A percentile compares a stretch with the other conserved stretches of the same genome.
phyloP scores from a whole-genome alignment of 2,797 vertebrate species.

The Halcyon leucocephala region DNA sequence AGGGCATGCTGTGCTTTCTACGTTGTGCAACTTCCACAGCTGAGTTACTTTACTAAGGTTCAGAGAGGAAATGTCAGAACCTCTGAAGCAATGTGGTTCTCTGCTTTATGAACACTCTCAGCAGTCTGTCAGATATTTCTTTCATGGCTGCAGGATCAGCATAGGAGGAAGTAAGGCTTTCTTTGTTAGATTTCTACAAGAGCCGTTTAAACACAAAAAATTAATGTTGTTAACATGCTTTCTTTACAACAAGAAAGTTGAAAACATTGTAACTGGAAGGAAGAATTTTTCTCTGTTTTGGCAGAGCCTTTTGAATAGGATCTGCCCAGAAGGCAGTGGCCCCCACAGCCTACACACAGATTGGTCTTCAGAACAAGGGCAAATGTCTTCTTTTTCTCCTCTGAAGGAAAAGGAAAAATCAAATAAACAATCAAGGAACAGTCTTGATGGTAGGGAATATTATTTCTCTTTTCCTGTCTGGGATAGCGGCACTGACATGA shows the following conservation, averaged over 20 bases:
- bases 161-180: not conserved
- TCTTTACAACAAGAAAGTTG: not conserved
- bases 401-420: not conserved
- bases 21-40: not conserved
- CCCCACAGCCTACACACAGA: not conserved
- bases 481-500: not conserved
- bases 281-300: not conserved
- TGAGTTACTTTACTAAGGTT: not conserved
- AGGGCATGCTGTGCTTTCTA: slow-evolving; percentile 18
- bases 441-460: not conserved
- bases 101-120: not conserved
- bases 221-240: not conserved
- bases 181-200: not conserved
- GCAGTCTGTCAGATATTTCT: not conserved
- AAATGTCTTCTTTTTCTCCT: not conserved
- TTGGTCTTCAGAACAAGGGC: not conserved
- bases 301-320: not conserved
- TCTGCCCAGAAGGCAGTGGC: not conserved
- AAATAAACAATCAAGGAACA: not conserved
- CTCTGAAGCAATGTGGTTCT: not conserved
- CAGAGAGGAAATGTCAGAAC: not conserved
- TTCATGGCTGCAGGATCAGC: not conserved
- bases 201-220: not conserved
- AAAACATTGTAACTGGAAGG: not conserved
- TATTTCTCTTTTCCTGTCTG: not conserved